These are phyloP conservation scores for Psococerastis gibbosa DNA, from an alignment of 2,888 invertebrate species.

Conservation along the genomic window DNA sequence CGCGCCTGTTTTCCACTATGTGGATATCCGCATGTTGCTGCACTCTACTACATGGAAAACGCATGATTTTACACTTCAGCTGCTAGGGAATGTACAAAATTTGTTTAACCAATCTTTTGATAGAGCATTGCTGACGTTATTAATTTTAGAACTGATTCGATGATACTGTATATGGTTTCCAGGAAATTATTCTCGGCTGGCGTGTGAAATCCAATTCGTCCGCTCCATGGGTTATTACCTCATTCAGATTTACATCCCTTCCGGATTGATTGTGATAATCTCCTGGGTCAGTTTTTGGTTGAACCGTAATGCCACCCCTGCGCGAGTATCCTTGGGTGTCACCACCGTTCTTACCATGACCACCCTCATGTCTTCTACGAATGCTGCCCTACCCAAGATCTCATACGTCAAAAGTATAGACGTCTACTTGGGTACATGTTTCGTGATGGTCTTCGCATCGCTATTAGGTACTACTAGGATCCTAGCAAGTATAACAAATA, in stretches of 20 bases:
- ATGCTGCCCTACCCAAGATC: slow-evolving; percentile 92
- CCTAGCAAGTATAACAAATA: too few species aligned
- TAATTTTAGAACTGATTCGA: too few species aligned
- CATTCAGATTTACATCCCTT: slow-evolving; percentile 96
- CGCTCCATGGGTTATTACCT: slow-evolving; percentile 97
- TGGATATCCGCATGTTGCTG: too few species aligned
- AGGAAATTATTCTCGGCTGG: slow-evolving; percentile 93
- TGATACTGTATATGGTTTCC: too few species aligned
- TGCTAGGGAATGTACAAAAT: too few species aligned
- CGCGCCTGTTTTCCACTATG: too few species aligned
- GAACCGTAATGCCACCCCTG: slow-evolving; percentile 86
- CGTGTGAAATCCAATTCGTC: slow-evolving; percentile 92
- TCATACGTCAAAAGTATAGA: slow-evolving; percentile 96
- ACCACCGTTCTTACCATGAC: slow-evolving; percentile 97
- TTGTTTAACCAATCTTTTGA: too few species aligned
- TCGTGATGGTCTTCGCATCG: slow-evolving; percentile 98
- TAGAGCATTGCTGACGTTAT: too few species aligned
- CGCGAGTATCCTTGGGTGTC: slow-evolving; percentile 81
- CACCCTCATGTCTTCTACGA: slow-evolving; percentile 90
- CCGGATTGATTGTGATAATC: slow-evolving; percentile 91
- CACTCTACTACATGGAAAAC: too few species aligned
- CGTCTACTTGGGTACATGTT: slow-evolving; percentile 92
- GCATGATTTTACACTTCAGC: too few species aligned
- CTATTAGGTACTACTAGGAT: too few species aligned
- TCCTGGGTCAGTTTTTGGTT: slow-evolving; percentile 96